These are phyloP conservation scores for Ceriagrion tenellum DNA, from an alignment of 2,888 invertebrate genomes.

Conservation along the genomic window DNA sequence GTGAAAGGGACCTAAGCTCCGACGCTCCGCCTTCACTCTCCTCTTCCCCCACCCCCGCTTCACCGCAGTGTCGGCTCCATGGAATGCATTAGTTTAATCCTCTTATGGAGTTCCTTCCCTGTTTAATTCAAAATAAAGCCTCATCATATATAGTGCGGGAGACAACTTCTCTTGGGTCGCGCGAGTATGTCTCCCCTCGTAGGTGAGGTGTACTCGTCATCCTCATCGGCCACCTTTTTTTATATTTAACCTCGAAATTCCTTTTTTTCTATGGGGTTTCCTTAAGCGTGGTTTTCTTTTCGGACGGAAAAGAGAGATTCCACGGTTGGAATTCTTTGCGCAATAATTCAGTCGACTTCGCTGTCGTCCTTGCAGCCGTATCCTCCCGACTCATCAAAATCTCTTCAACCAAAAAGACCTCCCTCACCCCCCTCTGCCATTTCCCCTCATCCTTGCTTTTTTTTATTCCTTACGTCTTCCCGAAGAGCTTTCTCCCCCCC, in stretches of 20 bases:
- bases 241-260: neutral
- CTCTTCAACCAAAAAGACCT: slow-evolving; percentile 17
- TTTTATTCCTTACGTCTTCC: neutral
- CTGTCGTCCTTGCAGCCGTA: slow-evolving; percentile 13
- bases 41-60: neutral
- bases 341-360: slow-evolving; percentile 40
- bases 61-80: neutral
- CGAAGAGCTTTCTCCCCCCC: neutral
- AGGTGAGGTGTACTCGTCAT: neutral
- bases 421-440: neutral
- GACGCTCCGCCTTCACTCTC: neutral
- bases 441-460: neutral
- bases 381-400: slow-evolving; percentile 34
- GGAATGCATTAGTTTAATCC: slow-evolving; percentile 44
- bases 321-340: slow-evolving; percentile 13
- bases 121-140: slow-evolving; percentile 46
- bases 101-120: slow-evolving; percentile 27
- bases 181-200: neutral
- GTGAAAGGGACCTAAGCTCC: neutral
- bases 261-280: neutral
- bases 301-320: neutral
- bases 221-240: slow-evolving; percentile 10
- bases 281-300: neutral
- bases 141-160: neutral
- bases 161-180: neutral